These are phyloP conservation scores for Chlorodrepanis virens DNA, from an alignment of 2,113 vertebrate species.

Conservation along the genomic window DNA sequence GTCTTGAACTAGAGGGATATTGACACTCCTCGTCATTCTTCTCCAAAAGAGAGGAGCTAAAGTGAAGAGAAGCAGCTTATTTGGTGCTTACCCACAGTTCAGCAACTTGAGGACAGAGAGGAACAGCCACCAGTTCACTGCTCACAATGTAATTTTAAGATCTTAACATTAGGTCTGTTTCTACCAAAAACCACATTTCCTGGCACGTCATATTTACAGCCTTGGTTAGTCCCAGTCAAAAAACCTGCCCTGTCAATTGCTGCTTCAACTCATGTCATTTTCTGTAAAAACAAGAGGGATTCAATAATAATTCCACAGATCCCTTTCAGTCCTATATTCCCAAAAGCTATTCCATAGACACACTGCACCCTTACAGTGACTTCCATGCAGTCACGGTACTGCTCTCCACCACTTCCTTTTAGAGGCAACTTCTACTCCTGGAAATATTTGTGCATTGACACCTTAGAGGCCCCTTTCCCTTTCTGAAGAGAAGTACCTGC, in stretches of 20 bases:
- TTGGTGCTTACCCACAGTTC: not conserved
- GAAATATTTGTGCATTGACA: not conserved
- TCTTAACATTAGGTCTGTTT: not conserved
- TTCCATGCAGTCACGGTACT: not conserved
- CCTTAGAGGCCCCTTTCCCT: not conserved
- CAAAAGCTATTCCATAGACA: not conserved
- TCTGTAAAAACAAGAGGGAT: not conserved
- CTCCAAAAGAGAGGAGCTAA: not conserved
- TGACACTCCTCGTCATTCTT: not conserved
- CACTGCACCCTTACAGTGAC: not conserved
- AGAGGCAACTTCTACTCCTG: not conserved
- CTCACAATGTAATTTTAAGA: not conserved
- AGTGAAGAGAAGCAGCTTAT: not conserved
- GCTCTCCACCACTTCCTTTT: not conserved
- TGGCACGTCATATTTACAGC: not conserved
- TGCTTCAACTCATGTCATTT: not conserved
- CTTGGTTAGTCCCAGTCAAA: not conserved
- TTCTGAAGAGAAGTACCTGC: not conserved
- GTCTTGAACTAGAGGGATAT: not conserved
- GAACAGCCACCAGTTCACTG: not conserved
- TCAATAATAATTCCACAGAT: not conserved
- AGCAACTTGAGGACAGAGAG: not conserved
- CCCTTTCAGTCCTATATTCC: not conserved
- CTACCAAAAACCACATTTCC: slow-evolving; percentile 2
- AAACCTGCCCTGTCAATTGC: not conserved